These are phyloP conservation scores for Daboia siamensis DNA, from an alignment of 2,113 vertebrate genomes.

Conservation along the genomic window DNA sequence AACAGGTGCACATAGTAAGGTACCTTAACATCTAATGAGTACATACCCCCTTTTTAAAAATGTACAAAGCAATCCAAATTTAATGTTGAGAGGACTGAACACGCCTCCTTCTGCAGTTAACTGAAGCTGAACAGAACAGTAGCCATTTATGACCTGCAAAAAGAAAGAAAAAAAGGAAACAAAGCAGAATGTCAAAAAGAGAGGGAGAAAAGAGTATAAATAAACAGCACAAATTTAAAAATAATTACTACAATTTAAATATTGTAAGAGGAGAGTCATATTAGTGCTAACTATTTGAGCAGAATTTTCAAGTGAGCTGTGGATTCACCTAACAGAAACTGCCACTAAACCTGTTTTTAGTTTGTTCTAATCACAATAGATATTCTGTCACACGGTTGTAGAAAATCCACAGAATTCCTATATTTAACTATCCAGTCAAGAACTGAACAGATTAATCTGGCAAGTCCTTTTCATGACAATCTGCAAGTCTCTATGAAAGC, in stretches of 20 bases:
- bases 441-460: not conserved
- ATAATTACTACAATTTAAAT: not conserved
- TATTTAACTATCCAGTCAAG: not conserved
- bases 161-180: not conserved
- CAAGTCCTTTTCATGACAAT: not conserved
- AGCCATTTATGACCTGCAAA: not conserved
- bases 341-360: not conserved
- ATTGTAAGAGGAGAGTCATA: not conserved
- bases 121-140: not conserved
- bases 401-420: not conserved
- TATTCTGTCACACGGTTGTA: not conserved
- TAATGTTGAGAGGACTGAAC: not conserved
- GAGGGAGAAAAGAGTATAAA: not conserved
- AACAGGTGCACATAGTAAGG: conserved; percentile 10
- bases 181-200: not conserved
- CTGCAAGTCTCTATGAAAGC: not conserved
- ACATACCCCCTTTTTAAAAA: not conserved
- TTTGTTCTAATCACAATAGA: not conserved
- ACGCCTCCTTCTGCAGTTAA: not conserved
- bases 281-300: not conserved
- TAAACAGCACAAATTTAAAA: not conserved
- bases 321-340: not conserved
- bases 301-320: not conserved
- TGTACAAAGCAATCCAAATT: not conserved
- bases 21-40: not conserved